Base-by-base conservation (phyloP, 2,888 invertebrate species). In the Tetragonisca angustula region DNA sequence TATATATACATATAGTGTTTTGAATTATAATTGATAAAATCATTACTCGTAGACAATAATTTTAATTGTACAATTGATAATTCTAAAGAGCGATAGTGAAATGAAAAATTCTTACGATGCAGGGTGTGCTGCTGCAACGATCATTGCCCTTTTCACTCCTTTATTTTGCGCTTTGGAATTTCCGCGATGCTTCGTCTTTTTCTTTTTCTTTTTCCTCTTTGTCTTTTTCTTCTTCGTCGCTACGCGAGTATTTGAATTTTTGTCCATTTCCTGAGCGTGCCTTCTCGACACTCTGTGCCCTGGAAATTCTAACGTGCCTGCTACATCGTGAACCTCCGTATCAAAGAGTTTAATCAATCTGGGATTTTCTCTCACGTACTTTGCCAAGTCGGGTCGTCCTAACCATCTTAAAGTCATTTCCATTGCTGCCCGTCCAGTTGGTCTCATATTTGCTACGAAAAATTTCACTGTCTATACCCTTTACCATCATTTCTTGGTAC, bases 361-460 rank as follows among this genome's bases (percentile, higher is more conserved):
- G 59, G 76, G 83, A 79, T 85, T 88, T 76, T 81, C 84, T 69
- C 78, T 81, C 9, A 92, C 68, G 65, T 89, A 89, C 75, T 85
- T 90, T 2, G 88, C 90, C 59, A 92, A 72, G 69, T 92, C 91
- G 6, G 90, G 77, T 49, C 92, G 88, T 6, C 90, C 90, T 49
- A 92, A 67, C n/a, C 79, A 80, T 24, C 80, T 85, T 21, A 91
- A 75, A 17, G 72, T 84, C 52, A 81, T 77, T 32, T 87, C 86
- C 88, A 91, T 81, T 17, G 76, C 62, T 1, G 62, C 50, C 27
- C 90, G 90, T 6, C 83, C 87, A 49, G 75, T 83, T 1, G 69
- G 71, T 73, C 80, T 83, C 21, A 50, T 49, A n/a, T 43, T 75
- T 68, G 70, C 86, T 87, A 72, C 49, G 19, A 15, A 2, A 24